Conservation (phyloP, 2,797 vertebrate genomes). For the Platalea minor region DNA sequence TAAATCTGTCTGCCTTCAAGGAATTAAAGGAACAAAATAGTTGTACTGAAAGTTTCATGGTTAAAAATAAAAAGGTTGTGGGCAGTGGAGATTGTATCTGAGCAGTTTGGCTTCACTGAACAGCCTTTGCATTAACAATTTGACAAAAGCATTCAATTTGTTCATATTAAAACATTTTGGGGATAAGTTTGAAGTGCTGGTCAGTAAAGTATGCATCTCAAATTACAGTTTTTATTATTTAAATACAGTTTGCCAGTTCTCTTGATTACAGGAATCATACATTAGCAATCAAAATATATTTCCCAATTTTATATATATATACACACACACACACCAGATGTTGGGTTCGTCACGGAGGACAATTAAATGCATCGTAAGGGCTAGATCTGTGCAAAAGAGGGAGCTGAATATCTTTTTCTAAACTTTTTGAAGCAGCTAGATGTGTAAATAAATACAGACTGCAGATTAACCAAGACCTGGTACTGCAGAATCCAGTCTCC, state of each 20-base stretch:
- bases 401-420: background rate
- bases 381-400: background rate
- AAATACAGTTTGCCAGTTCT: background rate
- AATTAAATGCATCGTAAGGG: background rate
- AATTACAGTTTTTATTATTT: background rate
- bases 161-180: background rate
- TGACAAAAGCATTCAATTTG: background rate
- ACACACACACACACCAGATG: background rate
- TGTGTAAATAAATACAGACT: background rate
- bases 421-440: background rate
- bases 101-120: background rate
- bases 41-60: background rate
- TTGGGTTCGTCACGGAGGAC: background rate
- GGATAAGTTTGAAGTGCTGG: background rate
- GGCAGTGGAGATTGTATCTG: conserved; percentile 29
- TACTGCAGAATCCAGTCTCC: background rate
- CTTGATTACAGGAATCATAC: background rate
- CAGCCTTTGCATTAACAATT: background rate
- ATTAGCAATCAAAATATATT: background rate
- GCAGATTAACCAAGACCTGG: background rate
- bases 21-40: conserved; percentile 19
- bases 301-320: background rate
- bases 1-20: background rate
- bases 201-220: background rate
- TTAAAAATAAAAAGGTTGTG: conserved; percentile 31